Percentiles rank a stretch among this genome's conserved stretches.
Conservation (phyloP, 2,888 invertebrate species). For the Eulithis testata region DNA sequence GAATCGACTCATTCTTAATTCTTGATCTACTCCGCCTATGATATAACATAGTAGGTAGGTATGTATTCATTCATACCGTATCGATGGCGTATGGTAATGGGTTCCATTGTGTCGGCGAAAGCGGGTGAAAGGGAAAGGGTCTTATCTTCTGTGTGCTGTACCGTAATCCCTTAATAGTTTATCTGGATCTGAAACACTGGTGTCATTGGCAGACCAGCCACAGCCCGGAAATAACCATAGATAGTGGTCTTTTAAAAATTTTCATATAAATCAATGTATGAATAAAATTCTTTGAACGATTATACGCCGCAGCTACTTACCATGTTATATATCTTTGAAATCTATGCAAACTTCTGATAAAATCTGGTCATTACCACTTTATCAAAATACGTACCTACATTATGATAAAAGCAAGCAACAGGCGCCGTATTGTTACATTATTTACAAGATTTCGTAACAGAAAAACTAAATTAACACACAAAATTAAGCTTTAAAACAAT, state of each 20-base stretch:
- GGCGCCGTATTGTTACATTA: constrained; percentile 7
- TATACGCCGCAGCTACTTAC: too few relatives aligned
- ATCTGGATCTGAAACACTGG: constrained; percentile 6
- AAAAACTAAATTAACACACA: constrained; percentile 1
- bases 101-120: constrained; percentile 41
- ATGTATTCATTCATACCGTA: constrained; percentile 31
- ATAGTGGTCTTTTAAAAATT: not conserved
- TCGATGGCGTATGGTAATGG: constrained; percentile 44
- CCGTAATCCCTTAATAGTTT: constrained; percentile 24
- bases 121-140: constrained; percentile 44
- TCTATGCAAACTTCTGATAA: not conserved
- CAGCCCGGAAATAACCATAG: not conserved
- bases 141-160: constrained; percentile 32
- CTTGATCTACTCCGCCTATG: constrained; percentile 19
- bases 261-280: too few relatives aligned
- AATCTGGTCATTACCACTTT: constrained; percentile 5
- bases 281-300: too few relatives aligned
- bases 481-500: constrained; percentile 2
- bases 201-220: not conserved
- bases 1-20: constrained; percentile 5
- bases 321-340: constrained; percentile 1
- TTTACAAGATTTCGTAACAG: constrained; percentile 9
- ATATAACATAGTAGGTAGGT: constrained; percentile 21
- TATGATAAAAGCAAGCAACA: constrained; percentile 10
- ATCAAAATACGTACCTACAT: constrained; percentile 1